phyloP scores from a whole-genome alignment of 2,113 vertebrate species.

The Anarhynchus alexandrinus region DNA sequence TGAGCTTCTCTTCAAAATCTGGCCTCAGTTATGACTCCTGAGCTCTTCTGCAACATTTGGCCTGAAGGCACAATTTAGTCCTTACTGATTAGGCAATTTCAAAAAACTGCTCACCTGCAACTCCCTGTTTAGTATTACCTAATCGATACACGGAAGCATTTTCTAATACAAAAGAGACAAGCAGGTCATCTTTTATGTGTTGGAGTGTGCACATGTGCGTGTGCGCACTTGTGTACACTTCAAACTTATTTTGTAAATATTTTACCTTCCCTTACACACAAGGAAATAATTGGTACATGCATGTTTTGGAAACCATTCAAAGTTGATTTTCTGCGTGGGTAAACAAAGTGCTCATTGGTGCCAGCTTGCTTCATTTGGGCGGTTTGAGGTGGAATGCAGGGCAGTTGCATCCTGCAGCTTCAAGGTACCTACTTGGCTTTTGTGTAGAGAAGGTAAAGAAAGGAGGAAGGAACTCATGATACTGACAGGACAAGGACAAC shows the following conservation, averaged over 20 bases:
- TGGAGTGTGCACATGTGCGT: rapidly evolving
- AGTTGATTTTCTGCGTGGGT: constrained; percentile 52
- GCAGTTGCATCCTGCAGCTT: not conserved
- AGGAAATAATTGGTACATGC: constrained; percentile 54
- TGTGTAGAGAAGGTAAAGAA: not conserved
- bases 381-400: not conserved
- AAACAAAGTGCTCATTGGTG: constrained; percentile 24
- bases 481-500: not conserved
- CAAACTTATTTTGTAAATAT: constrained; percentile 7
- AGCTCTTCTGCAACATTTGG: not conserved
- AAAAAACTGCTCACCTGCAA: constrained; percentile 43
- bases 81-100: constrained; percentile 30
- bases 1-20: not conserved
- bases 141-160: not conserved
- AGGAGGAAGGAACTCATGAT: not conserved
- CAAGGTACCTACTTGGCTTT: not conserved
- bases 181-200: not conserved
- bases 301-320: constrained; percentile 62
- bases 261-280: constrained; percentile 45
- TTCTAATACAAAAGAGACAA: not conserved
- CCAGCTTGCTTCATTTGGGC: not conserved
- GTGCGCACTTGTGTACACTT: not conserved
- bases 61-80: not conserved
- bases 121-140: not conserved
- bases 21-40: not conserved